These are phyloP conservation scores for Onychomys arenicola DNA, from an alignment of 2,797 vertebrate genomes.

Conservation along the genomic window DNA sequence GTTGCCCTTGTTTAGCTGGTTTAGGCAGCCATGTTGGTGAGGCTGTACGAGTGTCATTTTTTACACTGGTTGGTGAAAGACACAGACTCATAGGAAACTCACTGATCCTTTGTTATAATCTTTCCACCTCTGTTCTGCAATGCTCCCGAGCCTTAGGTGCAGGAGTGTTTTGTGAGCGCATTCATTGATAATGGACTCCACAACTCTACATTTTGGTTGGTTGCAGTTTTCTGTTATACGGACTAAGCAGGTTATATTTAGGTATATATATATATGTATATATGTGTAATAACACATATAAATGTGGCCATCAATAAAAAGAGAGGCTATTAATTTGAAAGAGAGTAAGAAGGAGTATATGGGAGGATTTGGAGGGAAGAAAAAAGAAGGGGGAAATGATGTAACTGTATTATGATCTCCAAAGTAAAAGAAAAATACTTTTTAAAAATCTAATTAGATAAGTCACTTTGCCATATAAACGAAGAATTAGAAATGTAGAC, in stretches of 20 bases:
- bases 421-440: neutral
- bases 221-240: neutral
- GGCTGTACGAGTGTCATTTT: no score
- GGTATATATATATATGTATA: fast-evolving
- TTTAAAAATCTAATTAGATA: neutral
- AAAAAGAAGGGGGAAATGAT: neutral
- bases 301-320: neutral
- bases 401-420: neutral
- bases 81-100: neutral
- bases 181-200: neutral
- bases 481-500: neutral
- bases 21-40: neutral
- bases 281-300: neutral
- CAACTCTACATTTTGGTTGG: neutral
- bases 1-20: neutral
- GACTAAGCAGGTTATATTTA: neutral
- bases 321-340: neutral
- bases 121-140: neutral
- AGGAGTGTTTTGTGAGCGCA: neutral
- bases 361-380: neutral
- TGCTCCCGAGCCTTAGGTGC: neutral
- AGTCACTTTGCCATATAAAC: neutral
- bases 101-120: neutral
- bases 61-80: neutral
- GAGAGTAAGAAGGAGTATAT: no score